A percentile compares a stretch with the other conserved stretches of the same genome.
Conservation (phyloP, 2,113 vertebrate genomes). For the Dinomys branickii region DNA sequence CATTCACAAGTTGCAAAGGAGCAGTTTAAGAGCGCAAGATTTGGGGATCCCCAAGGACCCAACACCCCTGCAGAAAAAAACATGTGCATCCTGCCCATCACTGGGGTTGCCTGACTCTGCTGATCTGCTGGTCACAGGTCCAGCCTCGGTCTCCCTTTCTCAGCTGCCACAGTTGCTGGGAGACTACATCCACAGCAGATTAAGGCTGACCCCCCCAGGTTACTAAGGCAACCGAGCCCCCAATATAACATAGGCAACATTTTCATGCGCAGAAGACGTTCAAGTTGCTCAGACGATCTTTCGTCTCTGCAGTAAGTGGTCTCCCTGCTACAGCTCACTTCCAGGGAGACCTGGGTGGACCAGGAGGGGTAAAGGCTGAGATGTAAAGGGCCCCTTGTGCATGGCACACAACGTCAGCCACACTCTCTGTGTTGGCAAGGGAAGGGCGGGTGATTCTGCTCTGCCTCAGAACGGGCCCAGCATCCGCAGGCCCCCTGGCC, state of each 20-base stretch:
- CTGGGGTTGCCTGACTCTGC: rapidly evolving
- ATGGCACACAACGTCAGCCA: not conserved
- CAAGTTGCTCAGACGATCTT: not conserved
- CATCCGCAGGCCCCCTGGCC: not conserved
- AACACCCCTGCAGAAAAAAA: rapidly evolving
- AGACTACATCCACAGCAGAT: rapidly evolving
- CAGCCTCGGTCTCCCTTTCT: not conserved
- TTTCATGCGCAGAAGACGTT: not conserved
- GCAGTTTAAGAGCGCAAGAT: not conserved
- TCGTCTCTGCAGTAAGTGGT: not conserved
- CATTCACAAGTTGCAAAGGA: not conserved
- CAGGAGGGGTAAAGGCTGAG: not conserved
- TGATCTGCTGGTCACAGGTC: rapidly evolving
- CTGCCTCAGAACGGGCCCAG: too few relatives aligned
- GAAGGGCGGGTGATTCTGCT: not conserved
- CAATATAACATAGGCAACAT: rapidly evolving
- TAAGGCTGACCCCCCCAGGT: rapidly evolving
- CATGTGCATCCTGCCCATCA: rapidly evolving
- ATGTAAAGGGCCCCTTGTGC: not conserved
- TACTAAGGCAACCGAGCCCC: too few relatives aligned
- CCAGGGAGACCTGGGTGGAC: not conserved
- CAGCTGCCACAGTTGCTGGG: rapidly evolving
- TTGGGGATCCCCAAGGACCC: not conserved
- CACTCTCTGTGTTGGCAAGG: not conserved
- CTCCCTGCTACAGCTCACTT: not conserved